Base-by-base conservation (phyloP, 2,113 vertebrate species). In the Cebidichthys violaceus region DNA sequence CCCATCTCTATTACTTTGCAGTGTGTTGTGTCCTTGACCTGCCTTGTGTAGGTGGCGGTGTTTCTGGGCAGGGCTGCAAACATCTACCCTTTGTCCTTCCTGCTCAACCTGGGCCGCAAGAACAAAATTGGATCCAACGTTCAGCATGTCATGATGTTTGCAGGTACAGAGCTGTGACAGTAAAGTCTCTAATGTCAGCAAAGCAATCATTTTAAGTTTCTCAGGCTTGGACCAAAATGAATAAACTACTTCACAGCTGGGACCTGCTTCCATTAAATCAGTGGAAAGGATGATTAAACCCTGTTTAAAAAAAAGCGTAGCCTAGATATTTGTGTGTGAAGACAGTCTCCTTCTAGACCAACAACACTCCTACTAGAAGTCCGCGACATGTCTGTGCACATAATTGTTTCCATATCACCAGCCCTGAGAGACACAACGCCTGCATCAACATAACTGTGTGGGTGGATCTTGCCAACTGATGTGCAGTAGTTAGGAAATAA, bases 141-240 rank as follows among this genome's bases (percentile, higher is more conserved):
- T 83, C 98, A 99, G 87, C 97, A 99, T 20, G 97, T 99, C 94
- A 99, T 99, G 98, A 99, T 99, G 98, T 99, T 99, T 95, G 96
- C 98, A 92, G 98, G 98, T 98, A 95, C 1, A 9, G 64, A n/a
- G 6, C 27, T 2, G 15, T 43, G 13, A 31, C 18, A 5, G 10
- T 35, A 3, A 18, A 24, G 31, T 35, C 13, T 31, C 69, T 31
- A 6, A 29, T 43, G 35, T 66, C 22, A 55, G 10, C 10, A 33
- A 31, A 39, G 1, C 22, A 64, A 43, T 50, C 4, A 9, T 62
- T 47, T 59, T 1, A 62, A 22, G 22, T 45, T 60, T 22, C 14
- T 66, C 10, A 29, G 50, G 11, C 22, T 22, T 6, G 9, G 45
- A 24, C 43, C 18, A 20, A 60, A 35, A 45, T 18, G 0, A 27